Percentiles rank a stretch among this genome's conserved stretches.
Evolutionary conservation across 2,797 vertebrate genomes (phyloP).

Genomic region (Oreochromis mossambicus): DNA sequence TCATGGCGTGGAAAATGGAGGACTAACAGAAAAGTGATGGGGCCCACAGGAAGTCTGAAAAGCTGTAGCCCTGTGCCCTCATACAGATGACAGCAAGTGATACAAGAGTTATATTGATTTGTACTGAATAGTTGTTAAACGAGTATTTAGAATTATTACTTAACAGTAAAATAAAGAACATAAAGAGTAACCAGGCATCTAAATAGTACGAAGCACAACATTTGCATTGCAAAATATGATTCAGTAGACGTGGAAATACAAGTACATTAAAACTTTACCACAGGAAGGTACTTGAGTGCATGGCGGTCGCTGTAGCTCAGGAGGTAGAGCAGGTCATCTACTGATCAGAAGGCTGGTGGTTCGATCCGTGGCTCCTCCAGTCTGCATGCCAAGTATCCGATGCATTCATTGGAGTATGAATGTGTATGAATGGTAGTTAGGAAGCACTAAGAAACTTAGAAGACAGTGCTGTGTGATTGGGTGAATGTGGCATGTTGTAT

Average conservation of each 20-base stretch:
- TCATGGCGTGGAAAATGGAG: not conserved
- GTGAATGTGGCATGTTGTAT: too few species aligned
- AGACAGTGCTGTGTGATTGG: too few species aligned
- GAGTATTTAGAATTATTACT: not conserved
- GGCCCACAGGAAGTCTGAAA: not conserved
- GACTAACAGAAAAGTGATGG: not conserved
- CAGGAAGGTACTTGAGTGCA: not conserved
- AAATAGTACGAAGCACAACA: accelerated
- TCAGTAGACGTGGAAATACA: accelerated
- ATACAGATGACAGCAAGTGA: not conserved
- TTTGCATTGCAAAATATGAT: not conserved
- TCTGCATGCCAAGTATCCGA: too few species aligned
- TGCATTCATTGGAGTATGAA: too few species aligned
- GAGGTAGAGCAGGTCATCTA: too few species aligned
- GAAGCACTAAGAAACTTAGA: too few species aligned
- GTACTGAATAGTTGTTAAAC: not conserved
- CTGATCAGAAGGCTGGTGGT: too few species aligned
- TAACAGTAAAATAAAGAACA: not conserved
- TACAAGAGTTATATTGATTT: not conserved
- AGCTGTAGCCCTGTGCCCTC: not conserved
- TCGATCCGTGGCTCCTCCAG: too few species aligned
- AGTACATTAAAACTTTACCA: not conserved
- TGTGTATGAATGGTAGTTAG: too few species aligned
- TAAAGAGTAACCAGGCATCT: not conserved
- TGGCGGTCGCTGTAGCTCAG: too few species aligned